phyloP scores from a whole-genome alignment of 2,888 invertebrate species.

The Salticus scenicus region DNA sequence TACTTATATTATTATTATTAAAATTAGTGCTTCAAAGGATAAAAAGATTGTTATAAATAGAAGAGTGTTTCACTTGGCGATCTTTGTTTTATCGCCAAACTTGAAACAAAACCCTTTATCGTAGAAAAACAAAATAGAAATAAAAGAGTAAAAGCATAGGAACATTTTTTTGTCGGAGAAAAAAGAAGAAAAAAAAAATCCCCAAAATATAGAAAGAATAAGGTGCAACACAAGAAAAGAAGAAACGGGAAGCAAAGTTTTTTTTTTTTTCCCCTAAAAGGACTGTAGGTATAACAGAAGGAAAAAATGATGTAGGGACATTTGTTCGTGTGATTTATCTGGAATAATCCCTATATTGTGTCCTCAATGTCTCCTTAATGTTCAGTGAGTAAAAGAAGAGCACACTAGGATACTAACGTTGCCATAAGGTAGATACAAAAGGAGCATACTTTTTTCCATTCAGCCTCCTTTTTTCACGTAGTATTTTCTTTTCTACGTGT shows the following conservation, averaged over 20 bases:
- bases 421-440: constrained; percentile 57
- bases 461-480: not conserved
- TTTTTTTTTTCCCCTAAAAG: constrained; percentile 26
- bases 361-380: constrained; percentile 67
- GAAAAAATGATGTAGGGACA: constrained; percentile 63
- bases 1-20: too few relatives aligned
- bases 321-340: constrained; percentile 70
- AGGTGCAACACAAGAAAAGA: constrained; percentile 12
- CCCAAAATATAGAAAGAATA: not conserved
- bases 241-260: constrained; percentile 2
- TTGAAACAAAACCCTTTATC: not conserved
- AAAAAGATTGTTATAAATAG: too few relatives aligned
- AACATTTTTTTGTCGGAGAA: not conserved
- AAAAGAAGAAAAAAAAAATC: constrained; percentile 12
- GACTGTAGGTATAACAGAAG: constrained; percentile 13
- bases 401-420: constrained; percentile 42
- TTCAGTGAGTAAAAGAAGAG: constrained; percentile 50
- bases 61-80: not conserved
- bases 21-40: too few relatives aligned
- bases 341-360: constrained; percentile 69
- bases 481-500: constrained; percentile 6
- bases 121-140: constrained; percentile 10
- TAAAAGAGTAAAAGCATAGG: not conserved
- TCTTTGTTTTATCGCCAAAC: not conserved
- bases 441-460: constrained; percentile 6